These are phyloP conservation scores for Thalpophila matura DNA, from an alignment of 2,888 invertebrate genomes.

Conservation along the genomic window DNA sequence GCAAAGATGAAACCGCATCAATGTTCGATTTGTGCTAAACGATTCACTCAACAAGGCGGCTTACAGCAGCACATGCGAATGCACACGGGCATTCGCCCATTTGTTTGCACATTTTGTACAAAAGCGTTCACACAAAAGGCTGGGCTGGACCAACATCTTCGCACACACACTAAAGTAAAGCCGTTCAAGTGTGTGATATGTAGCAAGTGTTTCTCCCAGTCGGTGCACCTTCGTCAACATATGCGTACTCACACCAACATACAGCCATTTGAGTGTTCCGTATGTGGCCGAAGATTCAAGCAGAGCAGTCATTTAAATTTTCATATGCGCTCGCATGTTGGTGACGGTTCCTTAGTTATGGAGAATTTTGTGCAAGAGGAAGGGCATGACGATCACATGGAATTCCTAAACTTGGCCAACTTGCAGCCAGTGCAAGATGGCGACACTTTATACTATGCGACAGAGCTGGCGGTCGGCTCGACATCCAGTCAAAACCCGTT, in stretches of 20 bases:
- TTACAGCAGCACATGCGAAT: slow-evolving; percentile 87
- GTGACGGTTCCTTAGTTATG: slow-evolving; percentile 69
- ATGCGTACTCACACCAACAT: slow-evolving; percentile 89
- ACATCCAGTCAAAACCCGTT: slow-evolving; percentile 57
- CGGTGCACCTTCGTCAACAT: slow-evolving; percentile 86
- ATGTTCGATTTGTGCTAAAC: slow-evolving; percentile 83
- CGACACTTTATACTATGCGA: slow-evolving; percentile 83
- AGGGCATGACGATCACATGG: slow-evolving; percentile 71
- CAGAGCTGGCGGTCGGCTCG: slow-evolving; percentile 72
- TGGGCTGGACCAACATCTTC: slow-evolving; percentile 86
- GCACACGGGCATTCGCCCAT: slow-evolving; percentile 86
- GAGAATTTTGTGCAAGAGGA: slow-evolving; percentile 74
- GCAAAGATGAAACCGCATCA: slow-evolving; percentile 85
- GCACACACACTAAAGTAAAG: slow-evolving; percentile 87
- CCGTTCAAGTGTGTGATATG: slow-evolving; percentile 88
- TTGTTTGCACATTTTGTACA: slow-evolving; percentile 82
- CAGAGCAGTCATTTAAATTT: slow-evolving; percentile 88
- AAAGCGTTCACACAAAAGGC: slow-evolving; percentile 88
- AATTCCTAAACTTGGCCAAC: slow-evolving; percentile 80
- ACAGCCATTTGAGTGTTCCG: slow-evolving; percentile 85
- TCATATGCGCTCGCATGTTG: slow-evolving; percentile 84
- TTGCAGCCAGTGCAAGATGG: slow-evolving; percentile 82
- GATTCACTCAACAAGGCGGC: slow-evolving; percentile 87
- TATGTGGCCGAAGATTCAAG: slow-evolving; percentile 84
- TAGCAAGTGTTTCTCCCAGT: slow-evolving; percentile 86